Percentiles rank a stretch among this genome's conserved stretches.
Conservation (phyloP, 2,888 invertebrate genomes). For the Cistogaster globosa region DNA sequence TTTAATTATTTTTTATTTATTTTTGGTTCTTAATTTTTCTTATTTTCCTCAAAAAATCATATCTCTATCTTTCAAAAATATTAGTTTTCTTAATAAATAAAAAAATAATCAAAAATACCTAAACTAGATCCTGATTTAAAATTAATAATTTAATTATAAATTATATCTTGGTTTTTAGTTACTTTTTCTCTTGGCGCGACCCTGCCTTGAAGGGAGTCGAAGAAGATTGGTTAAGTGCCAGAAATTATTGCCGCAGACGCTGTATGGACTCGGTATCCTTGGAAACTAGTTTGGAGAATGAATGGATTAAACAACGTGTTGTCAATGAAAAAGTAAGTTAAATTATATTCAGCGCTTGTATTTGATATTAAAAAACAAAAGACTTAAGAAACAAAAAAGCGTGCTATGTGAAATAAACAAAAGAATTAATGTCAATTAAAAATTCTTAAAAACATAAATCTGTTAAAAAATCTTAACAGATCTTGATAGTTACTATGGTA, state of each 20-base stretch:
- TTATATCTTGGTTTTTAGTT: conserved; percentile 85
- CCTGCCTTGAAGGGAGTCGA: conserved; percentile 89
- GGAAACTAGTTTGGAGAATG: conserved; percentile 93
- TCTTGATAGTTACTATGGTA: too few relatives aligned
- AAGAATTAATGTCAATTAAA: too few relatives aligned
- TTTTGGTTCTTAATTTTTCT: too few relatives aligned
- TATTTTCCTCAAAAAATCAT: too few relatives aligned
- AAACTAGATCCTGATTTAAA: too few relatives aligned
- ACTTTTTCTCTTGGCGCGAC: conserved; percentile 95
- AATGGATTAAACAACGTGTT: conserved; percentile 92
- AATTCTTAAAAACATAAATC: too few relatives aligned
- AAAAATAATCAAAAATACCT: too few relatives aligned
- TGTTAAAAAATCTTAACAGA: too few relatives aligned
- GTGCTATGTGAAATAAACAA: background rate
- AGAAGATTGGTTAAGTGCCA: conserved; percentile 92
- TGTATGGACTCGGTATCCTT: conserved; percentile 95
- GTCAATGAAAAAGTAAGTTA: conserved; percentile 89
- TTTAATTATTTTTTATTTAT: too few relatives aligned
- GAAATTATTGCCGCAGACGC: conserved; percentile 93
- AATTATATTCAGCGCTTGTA: background rate
- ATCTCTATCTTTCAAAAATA: too few relatives aligned
- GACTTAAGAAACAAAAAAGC: background rate
- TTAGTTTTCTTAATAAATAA: too few relatives aligned
- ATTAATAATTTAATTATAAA: too few relatives aligned
- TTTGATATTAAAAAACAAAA: background rate